Evolutionary conservation across 1,140 invertebrate genomes (phyloP).

Genomic region (Orius insidiosus): DNA sequence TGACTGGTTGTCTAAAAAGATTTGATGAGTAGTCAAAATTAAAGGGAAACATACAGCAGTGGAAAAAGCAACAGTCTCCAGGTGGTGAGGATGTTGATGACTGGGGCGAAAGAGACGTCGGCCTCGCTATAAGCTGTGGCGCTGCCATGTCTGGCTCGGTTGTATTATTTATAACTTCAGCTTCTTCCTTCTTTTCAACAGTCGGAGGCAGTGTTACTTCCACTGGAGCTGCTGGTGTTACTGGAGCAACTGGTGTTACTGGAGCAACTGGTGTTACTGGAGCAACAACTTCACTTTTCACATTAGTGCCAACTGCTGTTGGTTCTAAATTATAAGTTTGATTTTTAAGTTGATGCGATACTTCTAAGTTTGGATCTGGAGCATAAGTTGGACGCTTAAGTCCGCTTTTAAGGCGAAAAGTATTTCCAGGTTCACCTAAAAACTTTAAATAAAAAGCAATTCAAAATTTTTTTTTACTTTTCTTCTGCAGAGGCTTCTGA

Average conservation of each 20-base stretch:
- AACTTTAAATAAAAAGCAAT: no score
- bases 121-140: not conserved
- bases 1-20: conserved; percentile 10
- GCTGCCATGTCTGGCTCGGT: not conserved
- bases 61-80: not conserved
- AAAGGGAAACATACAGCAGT: not conserved
- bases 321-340: not conserved
- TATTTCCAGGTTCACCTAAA: not conserved
- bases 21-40: no score
- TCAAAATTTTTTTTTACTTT: conserved; percentile 2
- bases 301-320: conserved; percentile 3
- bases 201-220: conserved; percentile 10
- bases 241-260: no score
- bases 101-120: not conserved
- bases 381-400: conserved; percentile 26
- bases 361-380: conserved; percentile 24
- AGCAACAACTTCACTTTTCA: conserved; percentile 5
- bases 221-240: no score
- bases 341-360: conserved; percentile 1
- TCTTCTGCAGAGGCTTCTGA: not conserved
- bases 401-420: conserved; percentile 9
- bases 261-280: no score
- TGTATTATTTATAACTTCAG: no score
- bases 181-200: not conserved
- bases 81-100: not conserved